Conservation (phyloP, 2,888 invertebrate genomes). For the Diaprepes abbreviatus region DNA sequence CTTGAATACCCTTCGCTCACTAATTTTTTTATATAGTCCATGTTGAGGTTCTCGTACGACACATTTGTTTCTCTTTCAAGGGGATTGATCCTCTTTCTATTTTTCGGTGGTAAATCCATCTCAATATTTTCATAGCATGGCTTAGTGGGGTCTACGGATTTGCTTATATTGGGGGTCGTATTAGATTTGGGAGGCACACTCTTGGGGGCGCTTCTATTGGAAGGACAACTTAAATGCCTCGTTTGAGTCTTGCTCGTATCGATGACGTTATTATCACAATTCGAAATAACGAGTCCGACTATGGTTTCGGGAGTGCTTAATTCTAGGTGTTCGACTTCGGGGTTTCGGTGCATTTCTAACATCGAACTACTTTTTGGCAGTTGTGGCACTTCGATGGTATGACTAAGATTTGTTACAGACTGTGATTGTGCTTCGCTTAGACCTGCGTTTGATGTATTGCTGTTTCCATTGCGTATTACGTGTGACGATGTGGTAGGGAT, state of each 20-base stretch:
- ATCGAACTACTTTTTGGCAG: conserved; percentile 65
- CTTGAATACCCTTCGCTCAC: conserved; percentile 92
- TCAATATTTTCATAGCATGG: conserved; percentile 54
- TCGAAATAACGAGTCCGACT: conserved; percentile 78
- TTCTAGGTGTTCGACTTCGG: conserved; percentile 56
- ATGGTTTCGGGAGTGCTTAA: conserved; percentile 81
- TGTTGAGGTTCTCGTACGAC: conserved; percentile 89
- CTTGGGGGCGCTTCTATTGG: conserved; percentile 55
- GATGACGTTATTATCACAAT: conserved; percentile 65
- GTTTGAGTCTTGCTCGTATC: conserved; percentile 60
- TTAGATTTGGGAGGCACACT: conserved; percentile 67
- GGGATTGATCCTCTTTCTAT: conserved; percentile 61
- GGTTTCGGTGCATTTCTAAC: conserved; percentile 62
- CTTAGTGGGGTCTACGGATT: conserved; percentile 6
- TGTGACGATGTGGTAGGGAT: conserved; percentile 57
- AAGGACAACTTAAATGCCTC: conserved; percentile 63
- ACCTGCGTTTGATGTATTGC: conserved; percentile 34
- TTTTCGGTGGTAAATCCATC: conserved; percentile 60
- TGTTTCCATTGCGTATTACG: conserved; percentile 53
- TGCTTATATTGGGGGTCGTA: conserved; percentile 73
- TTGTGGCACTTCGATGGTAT: conserved; percentile 57
- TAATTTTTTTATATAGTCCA: conserved; percentile 90
- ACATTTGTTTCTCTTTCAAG: conserved; percentile 66
- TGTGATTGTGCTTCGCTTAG: conserved; percentile 61
- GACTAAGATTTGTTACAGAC: conserved; percentile 61